Evolutionary conservation across 2,113 vertebrate species (phyloP).

Genomic region (Stegastes partitus): DNA sequence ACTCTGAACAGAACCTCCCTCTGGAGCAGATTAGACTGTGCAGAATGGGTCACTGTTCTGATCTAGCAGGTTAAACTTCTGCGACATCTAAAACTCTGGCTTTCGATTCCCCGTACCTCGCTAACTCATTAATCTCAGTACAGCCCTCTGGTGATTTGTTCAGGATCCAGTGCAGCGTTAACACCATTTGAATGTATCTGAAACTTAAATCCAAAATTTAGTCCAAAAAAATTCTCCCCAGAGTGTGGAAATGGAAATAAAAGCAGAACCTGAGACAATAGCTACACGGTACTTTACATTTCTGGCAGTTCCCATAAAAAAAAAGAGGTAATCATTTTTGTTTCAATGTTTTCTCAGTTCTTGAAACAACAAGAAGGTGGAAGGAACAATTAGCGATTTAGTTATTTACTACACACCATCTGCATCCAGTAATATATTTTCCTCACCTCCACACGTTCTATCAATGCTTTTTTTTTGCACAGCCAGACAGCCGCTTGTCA

Average conservation of each 20-base stretch:
- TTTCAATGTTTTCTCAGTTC: constrained; percentile 24
- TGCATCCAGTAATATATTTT: background rate
- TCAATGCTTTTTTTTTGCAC: no score
- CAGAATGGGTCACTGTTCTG: no score
- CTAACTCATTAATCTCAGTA: no score
- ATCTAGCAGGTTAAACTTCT: no score
- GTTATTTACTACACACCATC: background rate
- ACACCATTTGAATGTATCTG: background rate
- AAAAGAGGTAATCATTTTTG: constrained; percentile 35
- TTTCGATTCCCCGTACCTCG: no score
- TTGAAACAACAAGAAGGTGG: constrained; percentile 6
- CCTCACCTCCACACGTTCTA: background rate
- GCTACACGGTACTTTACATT: background rate
- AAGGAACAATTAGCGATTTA: background rate
- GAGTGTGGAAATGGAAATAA: constrained; percentile 10
- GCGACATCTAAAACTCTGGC: no score
- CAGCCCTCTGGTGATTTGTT: background rate
- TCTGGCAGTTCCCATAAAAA: background rate
- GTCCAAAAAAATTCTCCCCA: constrained; percentile 15
- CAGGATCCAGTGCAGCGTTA: no score
- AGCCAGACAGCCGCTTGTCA: background rate
- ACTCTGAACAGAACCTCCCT: no score
- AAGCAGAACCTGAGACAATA: constrained; percentile 47
- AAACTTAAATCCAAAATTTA: background rate
- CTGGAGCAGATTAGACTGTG: no score